Evolutionary conservation across 2,888 invertebrate species (phyloP).

Genomic region (Cybosia mesomella): DNA sequence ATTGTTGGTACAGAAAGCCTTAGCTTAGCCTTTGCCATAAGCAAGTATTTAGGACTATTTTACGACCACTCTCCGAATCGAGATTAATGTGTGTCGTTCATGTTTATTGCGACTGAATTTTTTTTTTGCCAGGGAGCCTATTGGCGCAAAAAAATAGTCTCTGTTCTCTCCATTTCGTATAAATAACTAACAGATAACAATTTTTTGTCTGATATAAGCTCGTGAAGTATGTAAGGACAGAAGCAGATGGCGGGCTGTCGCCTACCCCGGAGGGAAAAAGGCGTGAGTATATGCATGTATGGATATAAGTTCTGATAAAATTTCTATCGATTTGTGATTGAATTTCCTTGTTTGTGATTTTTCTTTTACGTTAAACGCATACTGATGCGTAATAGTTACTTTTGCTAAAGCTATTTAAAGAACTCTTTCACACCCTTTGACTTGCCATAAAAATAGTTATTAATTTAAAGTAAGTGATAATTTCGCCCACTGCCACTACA

Average conservation of each 20-base stretch:
- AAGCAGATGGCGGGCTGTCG: too few species aligned
- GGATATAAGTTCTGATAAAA: background rate
- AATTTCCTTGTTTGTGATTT: background rate
- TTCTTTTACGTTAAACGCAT: background rate
- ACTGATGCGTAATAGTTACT: background rate
- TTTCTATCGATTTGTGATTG: background rate
- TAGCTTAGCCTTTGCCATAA: slow-evolving; percentile 1
- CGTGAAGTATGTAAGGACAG: too few species aligned
- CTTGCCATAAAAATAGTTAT: slow-evolving; percentile 1
- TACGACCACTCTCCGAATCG: background rate
- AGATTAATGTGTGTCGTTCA: background rate
- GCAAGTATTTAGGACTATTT: background rate
- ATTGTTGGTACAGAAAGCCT: background rate
- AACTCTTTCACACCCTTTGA: background rate
- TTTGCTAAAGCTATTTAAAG: background rate
- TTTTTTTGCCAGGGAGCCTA: too few species aligned
- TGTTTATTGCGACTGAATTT: background rate
- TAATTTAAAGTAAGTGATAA: background rate
- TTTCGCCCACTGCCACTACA: background rate
- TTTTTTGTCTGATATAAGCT: background rate
- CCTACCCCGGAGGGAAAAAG: too few species aligned
- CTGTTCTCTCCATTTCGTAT: background rate
- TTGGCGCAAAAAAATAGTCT: too few species aligned
- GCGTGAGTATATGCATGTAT: too few species aligned
- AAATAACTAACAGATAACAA: background rate